Evolutionary conservation across 2,797 vertebrate genomes (phyloP), one percentile per base, ranked within the genome.

Genomic region (Labroides dimidiatus): DNA sequence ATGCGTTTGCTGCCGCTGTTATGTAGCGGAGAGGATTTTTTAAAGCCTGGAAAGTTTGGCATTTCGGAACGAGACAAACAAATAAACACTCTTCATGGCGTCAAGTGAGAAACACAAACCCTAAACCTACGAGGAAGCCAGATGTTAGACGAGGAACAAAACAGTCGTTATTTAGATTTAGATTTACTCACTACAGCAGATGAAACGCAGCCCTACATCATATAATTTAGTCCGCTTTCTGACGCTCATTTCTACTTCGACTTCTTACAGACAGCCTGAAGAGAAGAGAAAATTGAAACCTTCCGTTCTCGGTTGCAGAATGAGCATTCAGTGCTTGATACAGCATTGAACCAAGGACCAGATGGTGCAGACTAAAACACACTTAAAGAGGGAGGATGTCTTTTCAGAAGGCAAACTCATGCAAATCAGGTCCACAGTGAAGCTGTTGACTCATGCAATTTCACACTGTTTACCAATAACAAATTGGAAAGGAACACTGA

Each of bases 381-480:
- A 74, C 80, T 87, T 86, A 81, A 82, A 75, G 84, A 92, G 75
- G 78, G 82, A 89, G 84, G 84, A 89, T 79, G 81, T 78, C 23
- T 64, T 80, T 84, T 88, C 77, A 86, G 82, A 88, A 84, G 77
- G 65, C 69, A 89, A 75, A 83, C 78, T 84, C 78, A 89, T 91
- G 92, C 88, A 92, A 90, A 92, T 92, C 80, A 86, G 79, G 76
- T 69, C 79, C 74, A 72, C 75, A 77, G 75, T 59, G 69, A 88
- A 84, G 88, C 87, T 77, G 87, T 88, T 80, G 87, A 86, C 84
- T 90, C 78, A 54, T 82, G 80, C 85, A 85, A 88, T 90, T 89
- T 90, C 81, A 85, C 87, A 83, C 82, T 90, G 87, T 93, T 93
- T 92, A 92, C 92, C 75, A 86, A 92, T 87, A 93, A 92, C 87